Evolutionary conservation across 1,140 invertebrate species (phyloP).

Genomic region (Brachionus koreanus): DNA sequence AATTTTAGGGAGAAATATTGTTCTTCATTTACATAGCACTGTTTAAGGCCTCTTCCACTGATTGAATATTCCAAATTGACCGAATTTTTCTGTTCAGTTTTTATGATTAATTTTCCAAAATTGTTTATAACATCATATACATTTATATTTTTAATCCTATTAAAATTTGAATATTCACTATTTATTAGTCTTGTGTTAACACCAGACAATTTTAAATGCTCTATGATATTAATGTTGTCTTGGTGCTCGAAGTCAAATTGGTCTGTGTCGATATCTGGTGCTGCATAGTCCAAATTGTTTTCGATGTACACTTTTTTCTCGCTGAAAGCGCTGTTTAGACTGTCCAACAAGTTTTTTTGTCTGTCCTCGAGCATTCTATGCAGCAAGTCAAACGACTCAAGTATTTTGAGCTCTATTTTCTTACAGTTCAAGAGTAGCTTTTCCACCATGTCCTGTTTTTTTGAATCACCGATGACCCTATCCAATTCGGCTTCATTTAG

Average conservation of each 20-base stretch:
- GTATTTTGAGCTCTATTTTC: slow-evolving; percentile 54
- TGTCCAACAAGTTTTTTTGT: slow-evolving; percentile 56
- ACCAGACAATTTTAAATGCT: slow-evolving; percentile 57
- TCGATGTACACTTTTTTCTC: slow-evolving; percentile 52
- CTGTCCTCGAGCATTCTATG: slow-evolving; percentile 55
- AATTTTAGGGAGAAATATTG: slow-evolving; percentile 37
- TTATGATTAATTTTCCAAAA: slow-evolving; percentile 52
- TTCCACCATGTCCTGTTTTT: background rate
- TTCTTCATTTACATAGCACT: slow-evolving; percentile 52
- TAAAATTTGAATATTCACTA: slow-evolving; percentile 58
- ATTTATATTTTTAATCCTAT: slow-evolving; percentile 51
- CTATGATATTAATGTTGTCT: slow-evolving; percentile 50
- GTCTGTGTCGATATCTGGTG: background rate
- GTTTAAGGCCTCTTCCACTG: slow-evolving; percentile 59
- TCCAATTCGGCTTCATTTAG: background rate
- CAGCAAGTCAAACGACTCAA: slow-evolving; percentile 55
- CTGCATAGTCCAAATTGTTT: slow-evolving; percentile 54
- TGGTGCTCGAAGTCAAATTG: background rate
- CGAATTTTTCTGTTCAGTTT: slow-evolving; percentile 52
- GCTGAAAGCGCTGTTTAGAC: slow-evolving; percentile 56
- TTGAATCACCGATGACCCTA: background rate
- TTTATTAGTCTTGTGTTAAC: slow-evolving; percentile 59
- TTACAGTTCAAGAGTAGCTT: slow-evolving; percentile 47
- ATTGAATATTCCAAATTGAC: slow-evolving; percentile 59
- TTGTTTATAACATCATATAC: slow-evolving; percentile 53